Base-by-base conservation (phyloP, 2,888 invertebrate species). In the Pterobdella sp. region DNA sequence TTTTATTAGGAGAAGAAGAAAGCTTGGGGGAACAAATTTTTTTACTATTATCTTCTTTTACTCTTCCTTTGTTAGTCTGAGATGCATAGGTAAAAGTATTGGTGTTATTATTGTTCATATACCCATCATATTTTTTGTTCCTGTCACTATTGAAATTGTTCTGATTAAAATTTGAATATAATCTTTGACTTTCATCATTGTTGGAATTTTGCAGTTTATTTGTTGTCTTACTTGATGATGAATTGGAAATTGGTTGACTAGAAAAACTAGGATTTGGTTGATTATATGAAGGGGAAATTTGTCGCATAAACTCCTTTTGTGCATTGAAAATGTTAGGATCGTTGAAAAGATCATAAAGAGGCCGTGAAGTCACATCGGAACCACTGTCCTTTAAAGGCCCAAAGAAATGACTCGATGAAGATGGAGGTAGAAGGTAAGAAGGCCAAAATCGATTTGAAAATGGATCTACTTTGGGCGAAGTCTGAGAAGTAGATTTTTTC, bases 361-460 rank as follows among this genome's bases (percentile, higher is more conserved):
- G 49, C 32, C 69, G 42, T 1, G 69, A 69, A 1, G 49, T 32
- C 31, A 69, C 69, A 52, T 69, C 69, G 1, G 69, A 69, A 32
- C 69, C 69, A 18, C 69, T 31, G 69, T 69, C 69, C 26, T 52
- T 69, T 26, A 69, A 52, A 0, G 69, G 69, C 14, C 69, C 69
- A 31, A 69, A 69, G 26, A 69, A 69, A 32, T 69, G 69, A 26
- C 52, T 49, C 31, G 52, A 31, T 26, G 49, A 49, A 32, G 69
- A 49, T 3, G 69, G 69, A 3, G 60, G 60, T 3, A 56, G 60
- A 22, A 69, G n/a, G 42, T 69, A 69, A 4, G 69, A 29, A 3
- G 69, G 49, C 69, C 69, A 69, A 52, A 37, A 69, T 31, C 49
- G 1, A 22, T 22, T 56, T 56, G 60, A 56, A 56, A 56, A 26